Evolutionary conservation across 2,113 vertebrate genomes (phyloP).

Genomic region (Scalopus aquaticus): DNA sequence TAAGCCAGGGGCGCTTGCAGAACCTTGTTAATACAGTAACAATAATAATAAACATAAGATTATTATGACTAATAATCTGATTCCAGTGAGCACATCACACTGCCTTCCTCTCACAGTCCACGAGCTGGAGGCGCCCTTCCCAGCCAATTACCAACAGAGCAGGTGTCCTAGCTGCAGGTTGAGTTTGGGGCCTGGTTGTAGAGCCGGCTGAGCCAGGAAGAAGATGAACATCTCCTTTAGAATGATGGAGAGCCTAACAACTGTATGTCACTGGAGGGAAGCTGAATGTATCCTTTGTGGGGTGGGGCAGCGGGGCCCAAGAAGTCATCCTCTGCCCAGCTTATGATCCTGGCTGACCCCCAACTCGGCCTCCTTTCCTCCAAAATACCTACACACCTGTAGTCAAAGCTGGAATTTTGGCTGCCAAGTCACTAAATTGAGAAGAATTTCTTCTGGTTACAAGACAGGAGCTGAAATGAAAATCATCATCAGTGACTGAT

Average conservation of each 20-base stretch:
- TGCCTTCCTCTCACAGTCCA: neutral
- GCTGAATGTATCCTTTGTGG: neutral
- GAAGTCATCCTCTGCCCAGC: neutral
- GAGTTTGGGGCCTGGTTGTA: slow-evolving; percentile 20
- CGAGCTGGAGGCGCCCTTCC: neutral
- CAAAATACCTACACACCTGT: neutral
- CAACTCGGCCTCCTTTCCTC: neutral
- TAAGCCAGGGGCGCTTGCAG: neutral
- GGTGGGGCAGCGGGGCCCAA: neutral
- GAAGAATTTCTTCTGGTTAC: neutral
- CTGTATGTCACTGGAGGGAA: neutral
- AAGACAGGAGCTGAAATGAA: slow-evolving; percentile 14
- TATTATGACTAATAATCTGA: no score
- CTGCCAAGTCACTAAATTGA: neutral
- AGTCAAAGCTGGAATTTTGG: neutral
- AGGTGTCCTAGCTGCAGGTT: neutral
- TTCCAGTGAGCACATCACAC: neutral
- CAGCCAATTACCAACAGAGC: slow-evolving; percentile 22
- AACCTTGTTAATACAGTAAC: neutral
- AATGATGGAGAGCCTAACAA: neutral
- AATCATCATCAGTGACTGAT: neutral
- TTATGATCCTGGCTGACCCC: neutral
- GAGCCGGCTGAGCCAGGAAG: slow-evolving; percentile 1
- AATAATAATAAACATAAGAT: no score
- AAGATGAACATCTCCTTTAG: neutral